Percentiles rank a stretch among this genome's conserved stretches.
phyloP scores from a whole-genome alignment of 2,888 invertebrate species.

The Phragmatobia fuliginosa region DNA sequence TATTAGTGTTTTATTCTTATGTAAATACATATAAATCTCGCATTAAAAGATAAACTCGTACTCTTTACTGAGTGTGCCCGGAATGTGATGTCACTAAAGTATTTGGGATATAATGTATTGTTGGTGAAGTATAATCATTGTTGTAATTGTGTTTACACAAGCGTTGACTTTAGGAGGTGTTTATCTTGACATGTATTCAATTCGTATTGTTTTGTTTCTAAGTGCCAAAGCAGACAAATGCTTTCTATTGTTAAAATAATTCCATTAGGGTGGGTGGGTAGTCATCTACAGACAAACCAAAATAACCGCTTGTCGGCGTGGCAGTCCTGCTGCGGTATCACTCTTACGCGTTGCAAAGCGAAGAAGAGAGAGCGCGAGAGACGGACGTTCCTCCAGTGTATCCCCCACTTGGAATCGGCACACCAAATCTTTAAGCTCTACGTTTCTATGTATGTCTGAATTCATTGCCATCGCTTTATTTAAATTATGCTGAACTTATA shows the following conservation, averaged over 20 bases:
- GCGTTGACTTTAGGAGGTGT: slow-evolving; percentile 16
- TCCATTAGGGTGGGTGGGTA: neutral
- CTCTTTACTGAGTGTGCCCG: slow-evolving; percentile 23
- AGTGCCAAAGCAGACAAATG: slow-evolving; percentile 3
- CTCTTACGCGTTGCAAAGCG: too few species aligned
- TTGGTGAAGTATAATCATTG: slow-evolving; percentile 27
- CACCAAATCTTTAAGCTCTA: too few species aligned
- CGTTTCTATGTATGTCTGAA: too few species aligned
- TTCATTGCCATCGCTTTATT: too few species aligned
- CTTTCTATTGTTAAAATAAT: neutral
- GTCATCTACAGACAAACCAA: too few species aligned
- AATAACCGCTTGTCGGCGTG: too few species aligned
- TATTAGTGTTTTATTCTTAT: neutral
- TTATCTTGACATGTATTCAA: neutral
- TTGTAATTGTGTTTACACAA: slow-evolving; percentile 26
- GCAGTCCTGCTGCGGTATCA: too few species aligned
- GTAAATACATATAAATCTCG: slow-evolving; percentile 17
- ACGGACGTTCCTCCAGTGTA: too few species aligned
- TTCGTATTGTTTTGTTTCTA: neutral
- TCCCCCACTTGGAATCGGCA: too few species aligned
- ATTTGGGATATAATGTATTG: slow-evolving; percentile 33
- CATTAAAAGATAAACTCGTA: slow-evolving; percentile 17
- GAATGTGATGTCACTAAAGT: slow-evolving; percentile 31
- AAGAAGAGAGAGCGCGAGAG: too few species aligned
- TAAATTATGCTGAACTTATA: too few species aligned